Evolutionary conservation across 2,113 vertebrate genomes (phyloP).

Genomic region (Ancistrus triradiatus): DNA sequence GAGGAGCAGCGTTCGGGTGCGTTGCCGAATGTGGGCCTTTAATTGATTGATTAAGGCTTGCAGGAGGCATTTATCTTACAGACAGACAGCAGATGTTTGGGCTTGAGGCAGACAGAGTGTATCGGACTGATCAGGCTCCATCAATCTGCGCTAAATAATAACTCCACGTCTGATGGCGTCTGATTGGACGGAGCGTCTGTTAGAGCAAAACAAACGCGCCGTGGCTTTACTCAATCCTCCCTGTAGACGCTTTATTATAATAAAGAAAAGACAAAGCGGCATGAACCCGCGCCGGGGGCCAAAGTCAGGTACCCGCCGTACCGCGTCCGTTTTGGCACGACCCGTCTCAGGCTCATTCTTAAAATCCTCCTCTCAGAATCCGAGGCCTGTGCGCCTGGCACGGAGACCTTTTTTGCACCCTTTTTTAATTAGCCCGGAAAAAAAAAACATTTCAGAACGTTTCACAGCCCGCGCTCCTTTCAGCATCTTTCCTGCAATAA

Average conservation of each 20-base stretch:
- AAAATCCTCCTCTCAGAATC: too few relatives aligned
- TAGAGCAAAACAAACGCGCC: constrained; percentile 18
- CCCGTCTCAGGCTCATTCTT: constrained; percentile 36
- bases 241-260: too few relatives aligned
- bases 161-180: constrained; percentile 33
- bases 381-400: constrained; percentile 53
- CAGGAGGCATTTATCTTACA: constrained; percentile 17
- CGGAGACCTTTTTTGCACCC: constrained; percentile 48
- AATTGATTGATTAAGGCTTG: constrained; percentile 10
- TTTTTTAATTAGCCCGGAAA: constrained; percentile 60
- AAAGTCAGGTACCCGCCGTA: constrained; percentile 20
- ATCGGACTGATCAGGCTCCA: constrained; percentile 40
- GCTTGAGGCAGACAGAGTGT: constrained; percentile 30
- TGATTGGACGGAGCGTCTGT: neutral
- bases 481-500: constrained; percentile 97
- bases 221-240: too few relatives aligned
- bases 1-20: too few relatives aligned
- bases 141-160: constrained; percentile 44
- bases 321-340: constrained; percentile 9
- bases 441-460: constrained; percentile 46
- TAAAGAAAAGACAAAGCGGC: too few relatives aligned
- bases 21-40: too few relatives aligned
- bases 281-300: constrained; percentile 5
- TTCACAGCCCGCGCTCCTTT: constrained; percentile 82
- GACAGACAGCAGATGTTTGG: constrained; percentile 38